phyloP scores from a whole-genome alignment of 92 coral and sea anemone species.

The Zoanthus solanderi region DNA sequence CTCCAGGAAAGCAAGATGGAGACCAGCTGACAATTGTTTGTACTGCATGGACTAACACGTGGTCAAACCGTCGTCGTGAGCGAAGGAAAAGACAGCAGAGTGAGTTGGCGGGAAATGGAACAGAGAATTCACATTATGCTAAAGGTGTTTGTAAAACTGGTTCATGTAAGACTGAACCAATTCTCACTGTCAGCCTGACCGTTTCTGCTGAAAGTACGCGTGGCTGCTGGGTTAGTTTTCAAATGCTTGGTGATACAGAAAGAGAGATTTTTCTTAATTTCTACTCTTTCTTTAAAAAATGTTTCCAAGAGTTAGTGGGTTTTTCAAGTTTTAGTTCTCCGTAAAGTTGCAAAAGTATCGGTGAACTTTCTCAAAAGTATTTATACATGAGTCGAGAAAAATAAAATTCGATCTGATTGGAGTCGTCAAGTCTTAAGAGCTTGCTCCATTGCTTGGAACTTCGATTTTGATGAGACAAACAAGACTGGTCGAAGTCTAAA shows the following conservation, averaged over 20 bases:
- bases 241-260: constrained; percentile 59
- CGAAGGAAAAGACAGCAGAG: constrained; percentile 55
- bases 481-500: too few relatives aligned
- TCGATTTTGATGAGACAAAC: too few relatives aligned
- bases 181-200: constrained; percentile 61
- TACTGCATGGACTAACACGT: constrained; percentile 79
- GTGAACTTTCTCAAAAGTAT: too few relatives aligned
- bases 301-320: constrained; percentile 52
- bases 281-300: constrained; percentile 85
- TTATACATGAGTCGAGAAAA: too few relatives aligned
- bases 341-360: neutral
- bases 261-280: constrained; percentile 80
- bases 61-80: constrained; percentile 84
- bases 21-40: constrained; percentile 51
- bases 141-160: neutral
- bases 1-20: neutral
- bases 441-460: too few relatives aligned
- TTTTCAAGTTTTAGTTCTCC: neutral
- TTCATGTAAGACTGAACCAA: constrained; percentile 41
- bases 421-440: too few relatives aligned
- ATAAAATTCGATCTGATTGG: too few relatives aligned
- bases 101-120: constrained; percentile 10
- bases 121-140: neutral
- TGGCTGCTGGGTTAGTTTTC: constrained; percentile 72
- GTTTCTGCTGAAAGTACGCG: constrained; percentile 16